Evolutionary conservation across 2,888 invertebrate species (phyloP), one percentile per base, ranked within the genome.

Genomic region (Pseudococcus longispinus): DNA sequence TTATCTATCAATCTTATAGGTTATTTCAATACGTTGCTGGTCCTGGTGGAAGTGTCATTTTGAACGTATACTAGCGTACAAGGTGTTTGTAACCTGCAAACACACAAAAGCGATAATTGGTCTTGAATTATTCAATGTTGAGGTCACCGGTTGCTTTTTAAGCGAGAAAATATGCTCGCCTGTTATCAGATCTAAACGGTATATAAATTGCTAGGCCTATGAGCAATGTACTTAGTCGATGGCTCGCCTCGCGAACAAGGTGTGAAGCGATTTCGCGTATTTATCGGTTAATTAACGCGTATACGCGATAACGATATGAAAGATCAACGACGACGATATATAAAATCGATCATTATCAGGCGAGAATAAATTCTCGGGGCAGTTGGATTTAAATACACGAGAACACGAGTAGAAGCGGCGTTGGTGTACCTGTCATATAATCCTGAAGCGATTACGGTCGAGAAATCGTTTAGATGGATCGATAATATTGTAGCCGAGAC

Each of bases 71-170:
- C 18, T 26, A 3, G 20, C 18, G 29, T 37, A 37, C 37, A 32
- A 37, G 32, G 74, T 74, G 32, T 15, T 37, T 80, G 42, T 80
- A 80, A 80, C 77, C 77, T 80, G 77, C 77, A 37, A 80, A 42
- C 37, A 77, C n/a, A 80, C 11, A 80, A 74, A 74, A 18, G 74
- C 60, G 60, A 37, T 74, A 74, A 74, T 74, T 74, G 74, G 32
- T 74, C 74, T 74, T 80, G 77, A 80, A 80, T 80, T n/a, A 80
- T 80, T 80, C 77, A 80, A 42, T 80, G 77, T 80, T 80, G 42
- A 80, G 77, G 77, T 42, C 77, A 74, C 18, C 60, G 60, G 23
- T 60, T 51, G 6, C n/a, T n/a, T 60, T 60, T 60, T 60, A 60
- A 77, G 77, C 37, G n/a, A 29, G n/a, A 77, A 77, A 77, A 77